Conservation (phyloP, 2,888 invertebrate genomes). For the Penaeus monodon region DNA sequence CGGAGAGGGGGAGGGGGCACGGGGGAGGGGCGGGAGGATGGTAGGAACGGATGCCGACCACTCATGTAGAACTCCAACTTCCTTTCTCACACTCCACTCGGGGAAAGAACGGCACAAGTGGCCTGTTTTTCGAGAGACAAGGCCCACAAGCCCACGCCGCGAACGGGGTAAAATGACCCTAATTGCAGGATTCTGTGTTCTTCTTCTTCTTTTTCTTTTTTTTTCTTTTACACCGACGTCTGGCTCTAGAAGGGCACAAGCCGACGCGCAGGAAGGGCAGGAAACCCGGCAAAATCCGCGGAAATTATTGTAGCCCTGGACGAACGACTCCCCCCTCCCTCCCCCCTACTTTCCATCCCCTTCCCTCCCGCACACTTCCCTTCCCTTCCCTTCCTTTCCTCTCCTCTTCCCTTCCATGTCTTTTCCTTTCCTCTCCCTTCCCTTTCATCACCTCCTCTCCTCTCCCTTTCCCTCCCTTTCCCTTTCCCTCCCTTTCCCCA, state of each 20-base stretch:
- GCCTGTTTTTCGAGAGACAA: background rate
- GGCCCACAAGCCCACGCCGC: no score
- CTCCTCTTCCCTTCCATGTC: background rate
- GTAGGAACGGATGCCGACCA: slow-evolving; percentile 1
- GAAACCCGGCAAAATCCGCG: slow-evolving; percentile 4
- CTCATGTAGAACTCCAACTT: slow-evolving; percentile 36
- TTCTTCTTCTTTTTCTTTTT: no score
- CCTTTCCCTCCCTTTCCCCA: no score
- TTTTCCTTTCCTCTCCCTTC: no score
- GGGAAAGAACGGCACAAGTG: slow-evolving; percentile 19
- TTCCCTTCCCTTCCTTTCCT: background rate
- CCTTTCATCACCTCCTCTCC: no score
- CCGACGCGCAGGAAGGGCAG: background rate
- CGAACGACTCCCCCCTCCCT: background rate
- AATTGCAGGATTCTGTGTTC: no score
- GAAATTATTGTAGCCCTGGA: background rate
- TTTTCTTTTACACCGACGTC: no score
- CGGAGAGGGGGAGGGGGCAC: background rate
- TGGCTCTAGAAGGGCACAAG: background rate
- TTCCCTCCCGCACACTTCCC: background rate
- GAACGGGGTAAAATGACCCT: no score
- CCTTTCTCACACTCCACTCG: slow-evolving; percentile 42
- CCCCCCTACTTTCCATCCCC: background rate
- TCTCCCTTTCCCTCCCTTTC: no score
- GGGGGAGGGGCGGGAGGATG: background rate